Evolutionary conservation across 2,797 vertebrate genomes (phyloP).

Genomic region (Tangara arthus): DNA sequence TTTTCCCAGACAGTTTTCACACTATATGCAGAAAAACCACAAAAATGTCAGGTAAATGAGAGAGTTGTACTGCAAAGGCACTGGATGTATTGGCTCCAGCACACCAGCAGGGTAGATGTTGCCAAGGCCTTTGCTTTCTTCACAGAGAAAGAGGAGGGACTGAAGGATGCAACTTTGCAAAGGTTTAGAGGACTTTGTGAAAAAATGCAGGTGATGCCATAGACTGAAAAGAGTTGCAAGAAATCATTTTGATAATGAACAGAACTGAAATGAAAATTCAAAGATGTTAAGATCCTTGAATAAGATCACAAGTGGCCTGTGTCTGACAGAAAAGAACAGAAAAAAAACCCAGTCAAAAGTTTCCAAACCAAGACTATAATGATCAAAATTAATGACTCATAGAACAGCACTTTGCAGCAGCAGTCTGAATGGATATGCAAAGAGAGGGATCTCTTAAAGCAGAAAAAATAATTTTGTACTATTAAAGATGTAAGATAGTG

Average conservation of each 20-base stretch:
- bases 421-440: neutral
- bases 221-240: neutral
- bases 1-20: neutral
- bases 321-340: neutral
- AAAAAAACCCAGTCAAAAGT: neutral
- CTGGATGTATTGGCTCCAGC: neutral
- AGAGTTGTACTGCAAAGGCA: neutral
- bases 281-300: neutral
- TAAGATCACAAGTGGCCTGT: neutral
- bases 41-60: neutral
- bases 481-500: neutral
- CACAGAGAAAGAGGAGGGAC: neutral
- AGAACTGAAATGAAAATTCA: neutral
- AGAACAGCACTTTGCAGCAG: neutral
- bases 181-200: neutral
- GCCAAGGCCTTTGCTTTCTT: neutral
- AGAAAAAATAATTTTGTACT: neutral
- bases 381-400: slow-evolving; percentile 24
- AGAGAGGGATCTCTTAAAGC: neutral
- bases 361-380: neutral
- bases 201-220: neutral
- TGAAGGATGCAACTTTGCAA: neutral
- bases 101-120: neutral
- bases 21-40: neutral
- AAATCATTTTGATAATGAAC: neutral